Conservation (phyloP, 1,140 invertebrate species). For the Drosophila elegans region DNA sequence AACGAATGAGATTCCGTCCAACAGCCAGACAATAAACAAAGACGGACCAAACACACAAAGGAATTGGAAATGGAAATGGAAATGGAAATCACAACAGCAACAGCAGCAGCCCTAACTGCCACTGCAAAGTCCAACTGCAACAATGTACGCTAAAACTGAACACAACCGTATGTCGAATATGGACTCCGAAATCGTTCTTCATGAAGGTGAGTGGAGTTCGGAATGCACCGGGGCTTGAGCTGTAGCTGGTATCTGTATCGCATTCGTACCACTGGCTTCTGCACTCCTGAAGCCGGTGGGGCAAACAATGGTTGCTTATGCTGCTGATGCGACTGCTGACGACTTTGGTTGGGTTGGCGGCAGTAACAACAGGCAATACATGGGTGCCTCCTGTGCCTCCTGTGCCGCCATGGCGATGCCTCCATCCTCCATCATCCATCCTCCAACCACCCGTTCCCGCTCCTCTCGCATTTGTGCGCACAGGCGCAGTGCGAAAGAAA, state of each 20-base stretch:
- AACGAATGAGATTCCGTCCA: conserved; percentile 61
- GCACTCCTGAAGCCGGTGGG: conserved; percentile 38
- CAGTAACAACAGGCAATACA: conserved; percentile 52
- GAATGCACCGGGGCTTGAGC: conserved; percentile 10
- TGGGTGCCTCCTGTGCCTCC: conserved; percentile 55
- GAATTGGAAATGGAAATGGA: conserved; percentile 67
- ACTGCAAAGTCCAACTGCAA: conserved; percentile 17
- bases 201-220: background rate
- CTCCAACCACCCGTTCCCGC: conserved; percentile 7
- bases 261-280: conserved; percentile 6
- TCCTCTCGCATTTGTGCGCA: conserved; percentile 56
- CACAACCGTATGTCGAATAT: conserved; percentile 61
- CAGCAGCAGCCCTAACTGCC: conserved; percentile 28
- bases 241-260: conserved; percentile 33
- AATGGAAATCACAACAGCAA: background rate
- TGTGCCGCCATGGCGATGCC: conserved; percentile 58
- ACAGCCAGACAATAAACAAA: conserved; percentile 55
- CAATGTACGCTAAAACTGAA: conserved; percentile 24
- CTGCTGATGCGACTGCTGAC: conserved; percentile 50
- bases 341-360: conserved; percentile 64
- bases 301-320: conserved; percentile 68
- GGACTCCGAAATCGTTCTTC: conserved; percentile 25
- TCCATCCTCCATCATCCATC: conserved; percentile 23
- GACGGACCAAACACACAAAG: conserved; percentile 42
- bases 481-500: conserved; percentile 77